phyloP scores from a whole-genome alignment of 2,113 vertebrate species.

The Rhinichthys klamathensis region DNA sequence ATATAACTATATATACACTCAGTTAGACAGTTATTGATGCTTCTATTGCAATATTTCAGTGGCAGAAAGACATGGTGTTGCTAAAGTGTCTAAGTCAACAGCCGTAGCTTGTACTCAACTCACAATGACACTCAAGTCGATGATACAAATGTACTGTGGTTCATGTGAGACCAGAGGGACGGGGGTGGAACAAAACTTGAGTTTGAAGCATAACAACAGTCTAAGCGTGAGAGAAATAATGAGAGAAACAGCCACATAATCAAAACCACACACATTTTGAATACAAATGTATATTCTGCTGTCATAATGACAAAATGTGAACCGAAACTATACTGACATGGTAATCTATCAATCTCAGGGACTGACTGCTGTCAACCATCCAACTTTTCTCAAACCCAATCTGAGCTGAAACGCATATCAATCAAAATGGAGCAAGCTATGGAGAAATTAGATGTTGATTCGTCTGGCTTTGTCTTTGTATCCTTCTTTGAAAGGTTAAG shows the following conservation, averaged over 20 bases:
- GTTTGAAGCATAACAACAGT: neutral
- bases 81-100: neutral
- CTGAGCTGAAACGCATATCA: constrained; percentile 28
- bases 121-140: neutral
- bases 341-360: constrained; percentile 13
- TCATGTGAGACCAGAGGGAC: neutral
- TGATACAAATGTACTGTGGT: neutral
- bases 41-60: neutral
- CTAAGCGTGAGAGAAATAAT: neutral
- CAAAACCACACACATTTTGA: constrained; percentile 34
- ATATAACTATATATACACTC: neutral
- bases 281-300: constrained; percentile 58
- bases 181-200: neutral
- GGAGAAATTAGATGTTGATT: constrained; percentile 11
- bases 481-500: neutral
- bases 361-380: constrained; percentile 24
- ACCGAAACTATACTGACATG: constrained; percentile 17
- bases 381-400: constrained; percentile 25
- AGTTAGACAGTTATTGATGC: neutral
- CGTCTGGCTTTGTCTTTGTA: neutral
- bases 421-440: constrained; percentile 17
- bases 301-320: constrained; percentile 59
- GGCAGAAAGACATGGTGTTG: neutral
- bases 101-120: neutral
- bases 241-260: neutral